Evolutionary conservation across 1,140 invertebrate genomes (phyloP), one percentile per base, ranked within the genome.

Genomic region (Drosophila auraria): DNA sequence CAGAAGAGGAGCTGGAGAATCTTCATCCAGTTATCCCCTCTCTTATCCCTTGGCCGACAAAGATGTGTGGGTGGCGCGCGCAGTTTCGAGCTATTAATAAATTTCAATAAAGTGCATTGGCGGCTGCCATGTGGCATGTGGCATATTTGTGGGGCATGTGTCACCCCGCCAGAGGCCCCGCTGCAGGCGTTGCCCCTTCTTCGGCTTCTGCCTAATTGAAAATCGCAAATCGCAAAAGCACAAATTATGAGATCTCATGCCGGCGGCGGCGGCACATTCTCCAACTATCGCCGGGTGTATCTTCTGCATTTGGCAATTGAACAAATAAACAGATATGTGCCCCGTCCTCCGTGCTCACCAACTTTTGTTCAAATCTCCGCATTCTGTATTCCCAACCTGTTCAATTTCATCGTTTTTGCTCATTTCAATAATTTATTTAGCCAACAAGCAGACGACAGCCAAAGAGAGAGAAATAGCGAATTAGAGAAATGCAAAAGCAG

Each of bases 371-470:
- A 76, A 76, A 65, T 77, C 47, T 53, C 53, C 33, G 69, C 83
- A 74, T 78, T 86, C 75, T 87, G 54, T 66, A 23, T 11, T 36
- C 71, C 86, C 84, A 89, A 89, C 86, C 84, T 89, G 86, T 89
- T 86, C 83, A 90, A 86, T 90, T 89, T 89, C 82, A 89, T 73
- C 74, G 83, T 73, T 73, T 76, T 66, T 73, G 63, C 86, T 84
- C 71, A 82, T 89, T 89, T 90, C 86, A 71, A 90, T 89, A 82
- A 90, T 86, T 89, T 89, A 89, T 89, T 89, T 90, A 51, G 69
- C 79, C 86, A 90, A 84, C 83, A 83, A 81, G 63, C 65, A 36
- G 49, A 49, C 40, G 49, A 62, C 56, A 58, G 54, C 51, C 60
- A 45, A 25, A 38, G 69, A 49, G 23, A 59, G 27, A 58, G 40